These are phyloP conservation scores for Hydrotaea diabolus DNA, from an alignment of 2,888 invertebrate species.

Conservation along the genomic window DNA sequence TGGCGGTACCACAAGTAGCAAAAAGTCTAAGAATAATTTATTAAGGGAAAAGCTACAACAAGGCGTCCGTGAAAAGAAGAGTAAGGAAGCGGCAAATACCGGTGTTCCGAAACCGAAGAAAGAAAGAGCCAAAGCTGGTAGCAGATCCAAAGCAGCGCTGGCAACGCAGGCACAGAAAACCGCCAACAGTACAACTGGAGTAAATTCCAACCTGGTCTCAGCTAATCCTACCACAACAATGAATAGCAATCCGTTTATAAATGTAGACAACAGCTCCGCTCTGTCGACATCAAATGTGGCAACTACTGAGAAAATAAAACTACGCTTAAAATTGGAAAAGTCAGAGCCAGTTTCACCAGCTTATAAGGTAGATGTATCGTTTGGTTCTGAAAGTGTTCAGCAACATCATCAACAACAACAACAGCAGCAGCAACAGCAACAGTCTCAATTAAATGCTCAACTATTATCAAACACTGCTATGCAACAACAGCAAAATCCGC, in stretches of 20 bases:
- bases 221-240: constrained; percentile 9
- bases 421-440: constrained; percentile 56
- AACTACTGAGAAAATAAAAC: constrained; percentile 87
- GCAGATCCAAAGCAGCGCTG: constrained; percentile 70
- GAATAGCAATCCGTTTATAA: neutral
- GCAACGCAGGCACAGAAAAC: constrained; percentile 14
- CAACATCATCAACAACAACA: constrained; percentile 42
- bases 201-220: constrained; percentile 34
- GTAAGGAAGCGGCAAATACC: constrained; percentile 54
- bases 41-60: constrained; percentile 78
- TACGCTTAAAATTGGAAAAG: constrained; percentile 91
- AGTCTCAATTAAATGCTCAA: constrained; percentile 68
- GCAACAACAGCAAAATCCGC: constrained; percentile 58
- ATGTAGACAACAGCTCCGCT: constrained; percentile 33
- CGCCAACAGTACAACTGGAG: constrained; percentile 6
- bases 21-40: constrained; percentile 77
- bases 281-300: constrained; percentile 51
- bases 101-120: constrained; percentile 73
- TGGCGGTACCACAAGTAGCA: constrained; percentile 55
- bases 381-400: constrained; percentile 80
- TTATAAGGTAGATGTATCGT: constrained; percentile 90
- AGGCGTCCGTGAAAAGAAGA: constrained; percentile 76
- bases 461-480: constrained; percentile 61
- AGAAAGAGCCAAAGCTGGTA: constrained; percentile 75
- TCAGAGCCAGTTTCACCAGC: constrained; percentile 89